Evolutionary conservation across 2,888 invertebrate genomes (phyloP), one percentile per base, ranked within the genome.

Genomic region (Apocheima hispidaria): DNA sequence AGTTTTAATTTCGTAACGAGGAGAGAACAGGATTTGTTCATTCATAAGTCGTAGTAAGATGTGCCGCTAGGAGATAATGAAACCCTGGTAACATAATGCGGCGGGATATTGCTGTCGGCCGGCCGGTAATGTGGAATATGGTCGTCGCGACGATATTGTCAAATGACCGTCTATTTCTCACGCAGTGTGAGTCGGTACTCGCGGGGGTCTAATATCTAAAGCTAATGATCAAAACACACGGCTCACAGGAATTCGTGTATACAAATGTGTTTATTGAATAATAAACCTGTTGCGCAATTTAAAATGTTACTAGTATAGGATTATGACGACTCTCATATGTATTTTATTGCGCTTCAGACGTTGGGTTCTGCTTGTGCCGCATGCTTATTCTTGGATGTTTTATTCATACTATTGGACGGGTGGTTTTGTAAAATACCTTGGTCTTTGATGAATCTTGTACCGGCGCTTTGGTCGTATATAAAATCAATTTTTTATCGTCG

Each of bases 101-200:
- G 64, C 73, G 71, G 79, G 71, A 74, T 80, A 78, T 83, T 81
- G 79, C 72, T 71, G 46, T 30, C 68, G 71, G 35, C 23, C 72
- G 68, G 64, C 74, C 70, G 77, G 71, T 84, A 77, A 78, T 78
- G 73, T 77, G 74, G 78, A 78, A 79, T 81, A 81, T 71, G 78
- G 79, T 75, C 73, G 74, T 81, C 76, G 76, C 80, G 79, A 80
- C 77, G 82, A 86, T 87, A 83, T 84, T 86, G 84, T 86, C 85
- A 87, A 88, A 88, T 87, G 81, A 79, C 74, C 74, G 75, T 75
- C 84, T 78, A 88, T 88, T 85, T 88, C 83, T 88, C 88, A 87
- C 87, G 72, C 87, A 85, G 88, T 87, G 71, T 86, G 87, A 83
- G 82, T 59, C 79, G 74, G 73, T 83, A 81, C 84, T 84, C 79